Base-by-base conservation (phyloP, 2,888 invertebrate genomes). In the Cephus pulcher region DNA sequence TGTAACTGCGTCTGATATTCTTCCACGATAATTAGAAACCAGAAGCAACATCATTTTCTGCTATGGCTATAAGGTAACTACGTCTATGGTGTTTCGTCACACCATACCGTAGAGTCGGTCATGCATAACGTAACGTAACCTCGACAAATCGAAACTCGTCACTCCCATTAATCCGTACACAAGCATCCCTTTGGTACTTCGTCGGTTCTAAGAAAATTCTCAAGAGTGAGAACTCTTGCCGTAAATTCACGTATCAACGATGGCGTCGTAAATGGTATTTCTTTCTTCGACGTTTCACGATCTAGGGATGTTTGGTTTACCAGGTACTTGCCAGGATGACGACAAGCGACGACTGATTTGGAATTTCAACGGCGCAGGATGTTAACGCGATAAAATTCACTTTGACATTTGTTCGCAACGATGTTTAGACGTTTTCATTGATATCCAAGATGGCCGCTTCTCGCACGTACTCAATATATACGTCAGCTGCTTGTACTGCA, bases 61-160 rank as follows among this genome's bases (percentile, higher is more conserved):
- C 23, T 23, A 56, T 56, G 23, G 40, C 23, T 56, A 56, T 56
- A 56, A 56, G 15, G 15, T 56, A 56, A 23, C 40, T 56, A 56
- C 6, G 40, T 56, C 40, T 23, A 82, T 37, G 77, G 71, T 34
- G 69, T 86, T 87, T 85, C 86, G 81, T 83, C 81, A 85, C 79
- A 56, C 76, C 85, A 87, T 88, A 85, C 84, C 87, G 76, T 79
- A 33, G 76, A 83, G 79, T 79, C 83, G 82, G 78, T 82, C 82
- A 84, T 76, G 86, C 88, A 84, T 88, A 86, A 88, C 87, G 76
- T 79, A 82, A 85, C 82, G 76, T 79, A 82, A 85, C 82, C 84
- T 82, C 85, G 82, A 76, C 79, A 83, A 83, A 85, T 82, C 83
- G 86, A 82, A 78, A 83, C 86, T 81, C 75, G 79, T 79, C 84